Evolutionary conservation across 2,113 vertebrate genomes (phyloP).

Genomic region (Pachyramphus minor): DNA sequence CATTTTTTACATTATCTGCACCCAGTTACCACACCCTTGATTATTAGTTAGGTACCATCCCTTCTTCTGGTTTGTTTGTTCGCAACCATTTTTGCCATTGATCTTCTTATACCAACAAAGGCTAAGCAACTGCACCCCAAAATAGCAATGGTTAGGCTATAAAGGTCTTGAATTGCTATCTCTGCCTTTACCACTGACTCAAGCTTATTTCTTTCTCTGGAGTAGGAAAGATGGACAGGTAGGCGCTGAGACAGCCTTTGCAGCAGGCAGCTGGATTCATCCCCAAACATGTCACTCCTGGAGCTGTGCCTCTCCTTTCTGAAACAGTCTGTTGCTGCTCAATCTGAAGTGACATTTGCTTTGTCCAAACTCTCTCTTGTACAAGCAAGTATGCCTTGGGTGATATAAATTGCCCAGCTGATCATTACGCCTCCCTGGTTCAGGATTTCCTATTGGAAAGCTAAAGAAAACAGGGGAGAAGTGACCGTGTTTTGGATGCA

Average conservation of each 20-base stretch:
- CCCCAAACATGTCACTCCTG: fast-evolving
- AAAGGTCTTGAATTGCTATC: background rate
- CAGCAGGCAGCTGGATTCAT: background rate
- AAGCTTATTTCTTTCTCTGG: background rate
- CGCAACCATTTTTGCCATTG: background rate
- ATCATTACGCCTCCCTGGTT: background rate
- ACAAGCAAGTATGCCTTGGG: background rate
- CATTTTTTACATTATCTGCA: background rate
- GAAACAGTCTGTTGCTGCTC: background rate
- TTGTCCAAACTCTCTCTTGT: background rate
- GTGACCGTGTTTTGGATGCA: fast-evolving
- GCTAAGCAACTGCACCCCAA: background rate
- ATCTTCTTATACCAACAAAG: background rate
- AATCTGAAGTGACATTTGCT: background rate
- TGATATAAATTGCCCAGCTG: background rate
- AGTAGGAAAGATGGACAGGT: background rate
- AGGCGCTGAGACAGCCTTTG: background rate
- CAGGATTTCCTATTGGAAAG: background rate
- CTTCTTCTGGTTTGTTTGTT: background rate
- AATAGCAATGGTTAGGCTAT: background rate
- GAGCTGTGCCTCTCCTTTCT: background rate
- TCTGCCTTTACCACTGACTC: background rate
- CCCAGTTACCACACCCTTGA: background rate
- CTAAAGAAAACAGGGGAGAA: background rate
- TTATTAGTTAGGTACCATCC: background rate